Base-by-base conservation (phyloP, 2,113 vertebrate species). In the Pantherophis guttatus region DNA sequence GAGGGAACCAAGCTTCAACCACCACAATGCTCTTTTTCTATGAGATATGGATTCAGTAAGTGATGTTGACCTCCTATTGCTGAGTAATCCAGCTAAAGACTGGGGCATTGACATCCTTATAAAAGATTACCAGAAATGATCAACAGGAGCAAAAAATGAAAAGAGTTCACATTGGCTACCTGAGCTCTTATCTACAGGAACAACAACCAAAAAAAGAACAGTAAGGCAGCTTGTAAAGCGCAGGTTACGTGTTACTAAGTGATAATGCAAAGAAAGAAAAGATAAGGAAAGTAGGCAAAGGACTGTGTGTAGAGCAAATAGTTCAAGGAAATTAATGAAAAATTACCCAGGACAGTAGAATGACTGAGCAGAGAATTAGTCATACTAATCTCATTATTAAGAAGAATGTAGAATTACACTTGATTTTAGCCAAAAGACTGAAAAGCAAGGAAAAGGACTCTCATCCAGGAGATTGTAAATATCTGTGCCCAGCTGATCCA, bases 171-270 rank as follows among this genome's bases (percentile, higher is more conserved):
- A 52, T 2, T 19, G 8, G 12, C 59, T 92, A 88, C 75, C 23
- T 81, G 91, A 92, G 62, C 62, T 81, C 62, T 89, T 92, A 92
- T 92, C 87, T 50, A 44, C 54, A 65, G 44, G 44, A 88, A 21
- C 70, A 6, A 26, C 58, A 58, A 57, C 8, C 10, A 39, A 54
- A 24, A 75, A 88, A 59, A 92, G 10, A 58, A 58, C 75, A 44
- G 75, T 89, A 89, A 89, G 53, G 53, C 3, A 50, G n/a, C 81
- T 89, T 81, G 65, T 81, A 85, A 92, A n/a, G 62, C 33, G 33
- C 17, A 89, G 87, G 53, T 92, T n/a, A 39, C n/a, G 50, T n/a
- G 59, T 92, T 57, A 81, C 39, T 89, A 89, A 89, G 87, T 57
- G 54, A 81, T 89, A 85, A 50, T 62, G 58, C 8, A n/a, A 50